A percentile compares a stretch with the other conserved stretches of the same genome.
Conservation (phyloP, 2,888 invertebrate genomes). For the Adelognathus sp. region DNA sequence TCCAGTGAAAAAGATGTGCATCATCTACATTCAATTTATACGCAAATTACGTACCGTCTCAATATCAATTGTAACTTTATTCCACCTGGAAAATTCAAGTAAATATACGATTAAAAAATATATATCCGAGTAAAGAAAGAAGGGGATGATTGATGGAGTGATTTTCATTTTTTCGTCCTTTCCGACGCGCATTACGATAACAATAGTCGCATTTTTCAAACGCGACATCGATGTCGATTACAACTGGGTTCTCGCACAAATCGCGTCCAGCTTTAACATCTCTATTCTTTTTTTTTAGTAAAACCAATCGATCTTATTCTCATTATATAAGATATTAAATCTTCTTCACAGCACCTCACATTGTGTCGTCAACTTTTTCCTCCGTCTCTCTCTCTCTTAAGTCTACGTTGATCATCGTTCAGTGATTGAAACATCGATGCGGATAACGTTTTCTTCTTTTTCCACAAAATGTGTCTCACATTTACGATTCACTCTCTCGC, state of each 20-base stretch:
- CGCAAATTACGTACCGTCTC: too few relatives aligned
- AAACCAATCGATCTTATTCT: constrained; percentile 17
- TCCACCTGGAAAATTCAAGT: background rate
- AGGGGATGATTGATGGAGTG: background rate
- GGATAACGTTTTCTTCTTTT: constrained; percentile 13
- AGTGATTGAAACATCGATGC: constrained; percentile 30
- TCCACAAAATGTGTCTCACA: constrained; percentile 49
- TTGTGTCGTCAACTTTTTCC: constrained; percentile 36
- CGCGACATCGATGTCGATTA: background rate
- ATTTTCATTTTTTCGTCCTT: constrained; percentile 12
- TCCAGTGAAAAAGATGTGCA: background rate
- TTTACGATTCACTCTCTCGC: constrained; percentile 22
- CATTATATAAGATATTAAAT: background rate
- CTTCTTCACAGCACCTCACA: constrained; percentile 8
- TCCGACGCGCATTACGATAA: constrained; percentile 1
- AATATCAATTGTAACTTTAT: background rate
- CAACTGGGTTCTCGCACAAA: constrained; percentile 23
- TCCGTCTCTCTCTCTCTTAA: constrained; percentile 43
- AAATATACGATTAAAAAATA: background rate
- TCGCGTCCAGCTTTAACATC: constrained; percentile 33
- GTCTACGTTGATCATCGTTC: constrained; percentile 36
- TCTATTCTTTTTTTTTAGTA: background rate
- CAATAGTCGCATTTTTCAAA: constrained; percentile 8
- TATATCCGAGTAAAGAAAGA: background rate
- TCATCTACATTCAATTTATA: background rate